phyloP scores from a whole-genome alignment of 2,888 invertebrate species.

The Poecilus cupreus region DNA sequence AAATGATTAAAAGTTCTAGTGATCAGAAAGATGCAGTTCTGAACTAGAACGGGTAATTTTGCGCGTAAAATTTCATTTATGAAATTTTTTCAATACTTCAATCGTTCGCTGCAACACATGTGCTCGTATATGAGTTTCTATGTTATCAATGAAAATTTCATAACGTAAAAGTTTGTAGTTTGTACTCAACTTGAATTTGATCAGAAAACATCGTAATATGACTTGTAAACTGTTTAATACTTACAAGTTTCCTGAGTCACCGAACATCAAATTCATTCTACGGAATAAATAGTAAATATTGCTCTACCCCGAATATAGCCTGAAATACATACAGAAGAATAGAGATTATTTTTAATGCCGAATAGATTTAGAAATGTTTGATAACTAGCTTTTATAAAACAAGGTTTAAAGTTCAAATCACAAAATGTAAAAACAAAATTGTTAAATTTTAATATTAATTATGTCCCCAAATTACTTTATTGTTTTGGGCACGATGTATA shows the following conservation, averaged over 20 bases:
- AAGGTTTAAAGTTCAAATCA: too few species aligned
- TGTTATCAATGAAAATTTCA: slow-evolving; percentile 44
- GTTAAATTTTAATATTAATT: too few species aligned
- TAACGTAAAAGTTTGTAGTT: slow-evolving; percentile 20
- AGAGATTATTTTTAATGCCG: too few species aligned
- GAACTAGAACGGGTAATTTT: not conserved
- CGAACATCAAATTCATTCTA: too few species aligned
- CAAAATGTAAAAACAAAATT: too few species aligned
- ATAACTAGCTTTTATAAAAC: too few species aligned
- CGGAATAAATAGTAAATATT: too few species aligned
- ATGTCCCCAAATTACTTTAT: too few species aligned
- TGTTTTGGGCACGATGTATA: too few species aligned
- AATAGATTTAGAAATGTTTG: too few species aligned
- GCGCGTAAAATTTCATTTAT: slow-evolving; percentile 23
- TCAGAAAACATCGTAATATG: slow-evolving; percentile 22
- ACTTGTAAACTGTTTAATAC: not conserved
- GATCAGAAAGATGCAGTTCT: slow-evolving; percentile 17
- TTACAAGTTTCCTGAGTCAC: not conserved
- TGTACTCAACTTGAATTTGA: slow-evolving; percentile 29
- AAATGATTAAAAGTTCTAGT: not conserved
- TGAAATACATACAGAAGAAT: too few species aligned
- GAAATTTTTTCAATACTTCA: slow-evolving; percentile 31
- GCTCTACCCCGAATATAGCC: too few species aligned
- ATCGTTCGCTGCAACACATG: slow-evolving; percentile 10
- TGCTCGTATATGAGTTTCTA: slow-evolving; percentile 18